These are phyloP conservation scores for Hypotaenidia okinawae DNA, from an alignment of 2,797 vertebrate genomes.

Conservation along the genomic window DNA sequence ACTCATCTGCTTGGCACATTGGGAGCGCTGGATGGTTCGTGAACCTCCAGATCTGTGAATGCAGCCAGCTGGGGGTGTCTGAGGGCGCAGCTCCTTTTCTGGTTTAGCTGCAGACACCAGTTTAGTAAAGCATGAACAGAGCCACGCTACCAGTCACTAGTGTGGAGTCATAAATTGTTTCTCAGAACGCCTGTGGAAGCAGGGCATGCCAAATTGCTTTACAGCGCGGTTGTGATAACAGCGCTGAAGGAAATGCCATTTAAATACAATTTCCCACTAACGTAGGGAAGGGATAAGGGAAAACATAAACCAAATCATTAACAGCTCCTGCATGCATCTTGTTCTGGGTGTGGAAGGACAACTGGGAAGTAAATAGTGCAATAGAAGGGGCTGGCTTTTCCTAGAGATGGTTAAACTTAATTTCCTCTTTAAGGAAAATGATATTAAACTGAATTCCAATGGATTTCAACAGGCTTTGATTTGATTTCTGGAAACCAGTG, in stretches of 20 bases:
- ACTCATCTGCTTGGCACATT: slow-evolving; percentile 24
- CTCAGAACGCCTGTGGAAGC: background rate
- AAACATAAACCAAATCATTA: background rate
- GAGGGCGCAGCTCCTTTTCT: accelerated
- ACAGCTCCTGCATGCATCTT: background rate
- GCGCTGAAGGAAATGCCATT: slow-evolving; percentile 10
- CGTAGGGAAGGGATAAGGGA: background rate
- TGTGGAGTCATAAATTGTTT: slow-evolving; percentile 22
- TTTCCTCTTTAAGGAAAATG: slow-evolving; percentile 14
- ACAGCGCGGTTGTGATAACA: slow-evolving; percentile 3
- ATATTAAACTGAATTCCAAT: background rate
- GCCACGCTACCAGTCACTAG: background rate
- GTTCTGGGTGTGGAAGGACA: background rate
- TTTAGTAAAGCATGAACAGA: background rate
- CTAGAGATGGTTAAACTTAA: background rate
- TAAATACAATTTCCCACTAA: background rate
- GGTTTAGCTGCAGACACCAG: slow-evolving; percentile 10
- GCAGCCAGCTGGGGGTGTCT: slow-evolving; percentile 10
- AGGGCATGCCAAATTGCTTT: slow-evolving; percentile 29
- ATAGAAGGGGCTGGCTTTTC: background rate
- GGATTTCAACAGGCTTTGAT: background rate
- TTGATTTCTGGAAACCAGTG: background rate
- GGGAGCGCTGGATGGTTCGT: background rate
- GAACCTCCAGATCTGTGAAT: background rate
- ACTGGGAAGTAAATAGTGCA: background rate